Evolutionary conservation across 1,140 invertebrate genomes (phyloP).

Genomic region (Drosophila jambulina): DNA sequence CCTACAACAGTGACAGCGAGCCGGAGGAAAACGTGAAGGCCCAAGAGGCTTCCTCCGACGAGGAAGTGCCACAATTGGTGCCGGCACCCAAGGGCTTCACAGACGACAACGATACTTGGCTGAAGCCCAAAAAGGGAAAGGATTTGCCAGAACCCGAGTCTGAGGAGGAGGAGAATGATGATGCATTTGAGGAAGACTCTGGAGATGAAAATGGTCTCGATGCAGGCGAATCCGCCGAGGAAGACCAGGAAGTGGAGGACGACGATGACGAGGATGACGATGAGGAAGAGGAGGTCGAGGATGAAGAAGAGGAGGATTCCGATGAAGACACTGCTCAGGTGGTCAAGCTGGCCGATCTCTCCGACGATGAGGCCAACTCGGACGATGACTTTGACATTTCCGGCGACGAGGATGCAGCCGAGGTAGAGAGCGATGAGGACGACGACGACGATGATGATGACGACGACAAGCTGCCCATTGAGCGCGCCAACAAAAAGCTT

Average conservation of each 20-base stretch:
- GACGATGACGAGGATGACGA: slow-evolving; percentile 68
- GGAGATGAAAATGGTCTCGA: slow-evolving; percentile 47
- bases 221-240: slow-evolving; percentile 42
- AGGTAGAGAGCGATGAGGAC: slow-evolving; percentile 62
- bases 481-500: slow-evolving; percentile 93
- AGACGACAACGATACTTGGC: slow-evolving; percentile 90
- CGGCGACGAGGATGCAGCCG: slow-evolving; percentile 78
- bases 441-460: slow-evolving; percentile 85
- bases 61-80: slow-evolving; percentile 60
- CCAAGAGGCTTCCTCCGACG: slow-evolving; percentile 41
- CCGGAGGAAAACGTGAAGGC: slow-evolving; percentile 57
- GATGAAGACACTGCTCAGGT: slow-evolving; percentile 59
- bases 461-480: slow-evolving; percentile 92
- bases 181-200: slow-evolving; percentile 46
- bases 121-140: slow-evolving; percentile 88
- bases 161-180: slow-evolving; percentile 49
- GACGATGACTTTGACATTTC: slow-evolving; percentile 71
- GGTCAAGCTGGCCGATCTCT: slow-evolving; percentile 74
- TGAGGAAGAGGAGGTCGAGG: slow-evolving; percentile 10
- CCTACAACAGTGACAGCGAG: slow-evolving; percentile 79
- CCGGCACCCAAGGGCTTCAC: slow-evolving; percentile 86
- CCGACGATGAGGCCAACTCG: slow-evolving; percentile 67
- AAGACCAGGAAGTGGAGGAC: slow-evolving; percentile 66
- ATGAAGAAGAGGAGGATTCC: slow-evolving; percentile 65
- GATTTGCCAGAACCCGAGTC: slow-evolving; percentile 63